phyloP scores from a whole-genome alignment of 2,888 invertebrate genomes.

The Dinocampus coccinellae region DNA sequence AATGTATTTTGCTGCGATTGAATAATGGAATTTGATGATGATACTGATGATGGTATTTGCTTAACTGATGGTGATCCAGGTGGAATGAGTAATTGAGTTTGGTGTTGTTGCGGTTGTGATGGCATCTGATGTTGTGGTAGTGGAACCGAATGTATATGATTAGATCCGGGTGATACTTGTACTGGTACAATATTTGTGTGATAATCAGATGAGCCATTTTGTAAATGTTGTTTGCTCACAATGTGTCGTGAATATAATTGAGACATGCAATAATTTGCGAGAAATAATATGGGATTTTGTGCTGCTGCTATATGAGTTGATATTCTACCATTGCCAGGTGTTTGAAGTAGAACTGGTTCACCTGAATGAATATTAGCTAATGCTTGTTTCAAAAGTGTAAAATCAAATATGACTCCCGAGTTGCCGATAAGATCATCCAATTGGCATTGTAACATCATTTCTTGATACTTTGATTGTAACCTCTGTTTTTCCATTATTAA shows the following conservation, averaged over 20 bases:
- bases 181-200: constrained; percentile 58
- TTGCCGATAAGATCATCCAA: constrained; percentile 79
- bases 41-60: constrained; percentile 51
- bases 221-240: constrained; percentile 72
- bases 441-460: constrained; percentile 80
- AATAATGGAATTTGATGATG: constrained; percentile 59
- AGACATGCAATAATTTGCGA: constrained; percentile 84
- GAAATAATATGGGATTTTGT: constrained; percentile 79
- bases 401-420: constrained; percentile 78
- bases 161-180: constrained; percentile 60
- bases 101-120: constrained; percentile 44
- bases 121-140: constrained; percentile 48
- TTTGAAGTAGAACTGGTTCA: constrained; percentile 68
- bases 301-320: constrained; percentile 67
- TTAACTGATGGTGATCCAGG: constrained; percentile 66
- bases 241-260: constrained; percentile 79
- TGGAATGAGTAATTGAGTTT: constrained; percentile 57
- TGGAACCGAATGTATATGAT: constrained; percentile 57
- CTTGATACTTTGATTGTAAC: constrained; percentile 78
- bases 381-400: constrained; percentile 77
- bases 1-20: constrained; percentile 63
- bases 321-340: constrained; percentile 56
- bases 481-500: constrained; percentile 77
- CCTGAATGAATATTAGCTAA: constrained; percentile 75
- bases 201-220: constrained; percentile 71